Evolutionary conservation across 1,140 invertebrate species (phyloP), one percentile per base, ranked within the genome.

Genomic region (Trichonephila clavata): DNA sequence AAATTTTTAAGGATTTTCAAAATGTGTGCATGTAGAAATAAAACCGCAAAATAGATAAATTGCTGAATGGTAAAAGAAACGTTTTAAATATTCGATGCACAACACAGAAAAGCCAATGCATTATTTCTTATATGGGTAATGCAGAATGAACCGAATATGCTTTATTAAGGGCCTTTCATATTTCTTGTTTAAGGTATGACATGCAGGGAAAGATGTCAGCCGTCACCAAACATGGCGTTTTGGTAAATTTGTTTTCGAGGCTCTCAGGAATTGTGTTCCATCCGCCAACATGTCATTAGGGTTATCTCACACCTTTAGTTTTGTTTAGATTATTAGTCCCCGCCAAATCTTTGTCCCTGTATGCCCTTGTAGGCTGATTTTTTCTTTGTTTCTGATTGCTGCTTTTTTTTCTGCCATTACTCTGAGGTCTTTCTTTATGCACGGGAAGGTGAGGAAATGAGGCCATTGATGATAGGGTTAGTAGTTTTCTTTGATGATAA

Each of bases 241-340:
- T 21, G 60, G 14, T 32, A 77, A 77, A 77, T 77, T 77, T 39
- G 71, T 77, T 77, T 77, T 20, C 14, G 14, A 32, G 27, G 24
- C 32, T 77, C 24, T 27, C 27, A 6, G 16, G 71, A 77, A 39
- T 27, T 39, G 21, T 32, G 32, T 77, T 71, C 87, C 68, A 8
- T 71, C 43, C 59, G 61, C 68, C 87, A 89, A 50, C 63, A 89
- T 77, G 87, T 77, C 87, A 77, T 89, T 89, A 89, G 87, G 63
- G 43, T 59, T 89, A 89, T 89, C 63, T 71, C 43, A 24, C 63
- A 43, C 87, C 87, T 89, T 59, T 89, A 77, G 87, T 89, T 89
- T 89, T 89, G 63, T 77, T 71, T 89, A 77, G 63, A 89, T 89
- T 89, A 89, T 89, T 89, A 89, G 65, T 89, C 68, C 32, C 68